Evolutionary conservation across 1,140 invertebrate genomes (phyloP).

Genomic region (Battus philenor): DNA sequence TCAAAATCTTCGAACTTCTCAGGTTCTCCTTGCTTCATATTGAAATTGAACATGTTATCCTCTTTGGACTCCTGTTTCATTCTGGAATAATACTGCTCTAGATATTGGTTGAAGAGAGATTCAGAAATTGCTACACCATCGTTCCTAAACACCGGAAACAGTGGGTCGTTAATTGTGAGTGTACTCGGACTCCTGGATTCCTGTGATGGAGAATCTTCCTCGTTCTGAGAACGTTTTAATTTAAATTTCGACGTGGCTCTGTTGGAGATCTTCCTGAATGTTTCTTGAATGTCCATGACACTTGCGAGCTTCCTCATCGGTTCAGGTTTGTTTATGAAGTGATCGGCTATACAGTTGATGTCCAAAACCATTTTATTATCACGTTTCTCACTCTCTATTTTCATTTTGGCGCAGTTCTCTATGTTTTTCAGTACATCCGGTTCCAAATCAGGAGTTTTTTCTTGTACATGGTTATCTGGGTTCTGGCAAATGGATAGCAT

Average conservation of each 20-base stretch:
- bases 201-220: constrained; percentile 50
- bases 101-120: constrained; percentile 82
- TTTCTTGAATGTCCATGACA: constrained; percentile 76
- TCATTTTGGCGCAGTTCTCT: constrained; percentile 44
- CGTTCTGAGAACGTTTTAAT: constrained; percentile 63
- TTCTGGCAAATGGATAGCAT: constrained; percentile 83
- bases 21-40: constrained; percentile 53
- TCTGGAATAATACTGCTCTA: constrained; percentile 77
- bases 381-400: constrained; percentile 50
- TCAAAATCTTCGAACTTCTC: constrained; percentile 72
- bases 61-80: constrained; percentile 71
- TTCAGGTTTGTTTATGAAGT: constrained; percentile 67
- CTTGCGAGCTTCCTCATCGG: constrained; percentile 63
- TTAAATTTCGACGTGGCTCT: constrained; percentile 68
- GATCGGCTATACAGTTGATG: constrained; percentile 62
- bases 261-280: constrained; percentile 73
- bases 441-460: constrained; percentile 38
- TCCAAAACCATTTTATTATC: constrained; percentile 57
- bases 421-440: constrained; percentile 63
- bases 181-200: constrained; percentile 65
- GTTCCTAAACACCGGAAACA: constrained; percentile 83
- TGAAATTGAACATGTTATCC: constrained; percentile 71
- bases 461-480: constrained; percentile 58
- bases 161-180: constrained; percentile 86
- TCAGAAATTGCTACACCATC: constrained; percentile 85